Evolutionary conservation across 30 jellyfish, hydroid and myxozoan genomes (phyloP), one percentile per base, ranked within the genome.

Genomic region (Hydractinia symbiolongicarpus): DNA sequence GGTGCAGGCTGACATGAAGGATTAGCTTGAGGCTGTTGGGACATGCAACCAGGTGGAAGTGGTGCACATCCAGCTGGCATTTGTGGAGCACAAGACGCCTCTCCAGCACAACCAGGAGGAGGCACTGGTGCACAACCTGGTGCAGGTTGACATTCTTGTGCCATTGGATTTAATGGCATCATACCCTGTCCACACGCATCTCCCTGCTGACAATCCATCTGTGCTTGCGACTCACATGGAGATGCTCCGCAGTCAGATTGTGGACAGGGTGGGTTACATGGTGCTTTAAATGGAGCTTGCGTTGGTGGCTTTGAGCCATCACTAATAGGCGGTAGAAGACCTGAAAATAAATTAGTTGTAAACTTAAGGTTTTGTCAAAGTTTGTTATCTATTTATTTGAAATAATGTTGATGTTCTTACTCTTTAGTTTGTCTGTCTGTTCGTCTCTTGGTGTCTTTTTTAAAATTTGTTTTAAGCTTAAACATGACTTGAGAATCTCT

Each of bases 61-160:
- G 80, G 80, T 9, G 80, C 80, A 20, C 80, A 71, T 71, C 80
- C 80, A 7, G 67, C 80, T 71, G 80, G 60, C 13, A 64, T 51
- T 64, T 64, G 74, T 51, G 44, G 44, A 30, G 44, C 44, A 30
- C 44, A 30, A 30, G 44, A 30, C 44, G 44, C 44, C 44, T 30
- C 44, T 30, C 44, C 44, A 30, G 44, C 44, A 30, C 44, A 30
- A 30, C 44, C 44, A 2, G 74, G 74, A n/a, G 74, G 74, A 1
- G 74, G 74, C 4, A 64, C 9, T 7, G 74, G 74, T 64, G 74
- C 74, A 64, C 74, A 64, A 0, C 74, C 74, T 13, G 74, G 74
- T 64, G 74, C 74, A n/a, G 74, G 74, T 64, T 64, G 74, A 13
- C 80, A 71, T n/a, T 5, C 17, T 30, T 55, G 60, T 7, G 67